phyloP scores from a whole-genome alignment of 2,113 vertebrate genomes.

The Pampusana beccarii region DNA sequence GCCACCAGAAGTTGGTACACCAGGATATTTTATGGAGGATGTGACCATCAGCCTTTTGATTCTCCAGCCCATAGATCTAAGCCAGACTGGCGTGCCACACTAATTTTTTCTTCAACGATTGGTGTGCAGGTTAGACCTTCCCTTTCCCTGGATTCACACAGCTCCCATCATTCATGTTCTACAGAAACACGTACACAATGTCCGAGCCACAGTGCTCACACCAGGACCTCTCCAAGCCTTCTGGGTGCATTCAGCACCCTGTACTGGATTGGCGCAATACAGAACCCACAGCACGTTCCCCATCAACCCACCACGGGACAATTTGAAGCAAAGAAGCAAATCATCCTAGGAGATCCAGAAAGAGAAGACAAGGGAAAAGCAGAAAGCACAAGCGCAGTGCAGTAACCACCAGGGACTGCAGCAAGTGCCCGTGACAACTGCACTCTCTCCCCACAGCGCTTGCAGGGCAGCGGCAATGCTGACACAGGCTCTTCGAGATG shows the following conservation, averaged over 20 bases:
- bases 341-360: not conserved
- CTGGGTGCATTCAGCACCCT: not conserved
- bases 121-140: not conserved
- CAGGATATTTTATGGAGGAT: not conserved
- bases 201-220: not conserved
- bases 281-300: rapidly evolving
- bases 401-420: not conserved
- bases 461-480: not conserved
- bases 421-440: not conserved
- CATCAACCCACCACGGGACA: not conserved
- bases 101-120: not conserved
- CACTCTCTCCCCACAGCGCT: not conserved
- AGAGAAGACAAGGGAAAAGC: not conserved
- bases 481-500: not conserved
- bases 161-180: not conserved
- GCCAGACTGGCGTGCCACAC: rapidly evolving
- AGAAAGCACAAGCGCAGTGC: not conserved
- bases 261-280: rapidly evolving
- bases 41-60: constrained; percentile 11
- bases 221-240: not conserved
- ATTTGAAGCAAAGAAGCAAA: not conserved
- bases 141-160: not conserved
- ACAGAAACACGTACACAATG: not conserved
- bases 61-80: not conserved
- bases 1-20: not conserved